Evolutionary conservation across 2,113 vertebrate species (phyloP).

Genomic region (Oxygymnocypris stewartii): DNA sequence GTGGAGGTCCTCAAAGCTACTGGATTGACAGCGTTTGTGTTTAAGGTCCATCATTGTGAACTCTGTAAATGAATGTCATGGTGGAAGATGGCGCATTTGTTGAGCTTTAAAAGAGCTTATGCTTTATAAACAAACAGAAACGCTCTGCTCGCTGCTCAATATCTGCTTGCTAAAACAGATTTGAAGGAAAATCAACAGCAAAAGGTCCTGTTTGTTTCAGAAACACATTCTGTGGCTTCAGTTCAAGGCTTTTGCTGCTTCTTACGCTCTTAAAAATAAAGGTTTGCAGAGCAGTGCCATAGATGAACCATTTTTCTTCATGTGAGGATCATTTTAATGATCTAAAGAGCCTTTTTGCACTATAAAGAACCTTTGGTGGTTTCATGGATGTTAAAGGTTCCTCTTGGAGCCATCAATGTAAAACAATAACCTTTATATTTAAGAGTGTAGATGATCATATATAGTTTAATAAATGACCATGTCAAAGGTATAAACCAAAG

Average conservation of each 20-base stretch:
- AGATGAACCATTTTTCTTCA: neutral
- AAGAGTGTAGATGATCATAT: neutral
- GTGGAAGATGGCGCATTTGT: slow-evolving; percentile 65
- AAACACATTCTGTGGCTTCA: slow-evolving; percentile 60
- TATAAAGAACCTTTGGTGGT: neutral
- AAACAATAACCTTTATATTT: neutral
- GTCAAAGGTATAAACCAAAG: neutral
- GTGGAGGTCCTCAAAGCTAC: slow-evolving; percentile 67
- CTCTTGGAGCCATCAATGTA: neutral
- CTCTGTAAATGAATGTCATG: slow-evolving; percentile 72
- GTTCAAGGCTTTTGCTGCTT: slow-evolving; percentile 8
- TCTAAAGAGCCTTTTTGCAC: neutral
- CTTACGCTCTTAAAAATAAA: neutral
- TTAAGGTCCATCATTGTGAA: slow-evolving; percentile 70
- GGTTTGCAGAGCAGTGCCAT: neutral
- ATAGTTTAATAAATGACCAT: neutral
- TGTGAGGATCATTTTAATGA: too few species aligned
- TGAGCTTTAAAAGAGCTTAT: slow-evolving; percentile 69
- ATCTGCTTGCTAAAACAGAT: slow-evolving; percentile 70
- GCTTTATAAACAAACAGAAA: slow-evolving; percentile 84
- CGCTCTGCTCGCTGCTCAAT: slow-evolving; percentile 68
- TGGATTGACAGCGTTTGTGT: slow-evolving; percentile 59
- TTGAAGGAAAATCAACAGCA: slow-evolving; percentile 62
- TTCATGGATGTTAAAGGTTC: neutral
- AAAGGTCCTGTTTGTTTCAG: slow-evolving; percentile 62